Base-by-base conservation (phyloP, 2,113 vertebrate species). In the Strix aluco region DNA sequence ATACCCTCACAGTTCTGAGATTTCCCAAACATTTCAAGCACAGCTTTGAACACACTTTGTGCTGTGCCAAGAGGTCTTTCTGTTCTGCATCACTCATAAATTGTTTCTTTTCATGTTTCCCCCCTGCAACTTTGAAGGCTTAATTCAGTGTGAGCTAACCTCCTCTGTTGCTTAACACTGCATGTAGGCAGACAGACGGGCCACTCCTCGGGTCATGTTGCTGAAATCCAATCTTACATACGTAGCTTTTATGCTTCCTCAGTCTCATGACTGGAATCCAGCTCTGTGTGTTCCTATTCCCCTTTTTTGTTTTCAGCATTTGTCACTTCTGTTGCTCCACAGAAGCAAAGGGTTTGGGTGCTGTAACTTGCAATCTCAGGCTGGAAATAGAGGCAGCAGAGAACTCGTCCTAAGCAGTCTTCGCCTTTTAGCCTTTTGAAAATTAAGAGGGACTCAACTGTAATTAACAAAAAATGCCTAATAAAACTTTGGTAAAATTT, bases 201-300 rank as follows among this genome's bases (percentile, higher is more conserved):
- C 90, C 34, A 1, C 87, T 80, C 92, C 61, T 75, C 5, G 27
- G 91, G 44, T 88, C 55, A 5, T 16, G 86, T 89, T 96, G 86
- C 96, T 88, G 92, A 90, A 96, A 96, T 67, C 55, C 1, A 80
- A 96, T 84, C 95, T 90, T 23, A 8, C 40, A 30, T 7, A 29
- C 7, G 5, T 3, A 52, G 75, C 75, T 95, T 78, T 79, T 58
- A 1, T 54, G 69, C 62, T 91, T 72, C 83, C 55, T 90, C 86
- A 52, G 22, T 32, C 91, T 57, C 54, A 11, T 32, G 72, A 44
- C 69, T 70, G 66, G 67, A 82, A 90, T 67, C 81, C 78, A 38
- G 51, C 81, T 55, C 91, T 25, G 8, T 20, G 7, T 74, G 65
- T 81, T 87, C 38, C 47, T 47, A 4, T 74, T 93, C 80, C 75